Evolutionary conservation across 1,140 invertebrate genomes (phyloP), one percentile per base, ranked within the genome.

Genomic region (Scaptomyza pallida): DNA sequence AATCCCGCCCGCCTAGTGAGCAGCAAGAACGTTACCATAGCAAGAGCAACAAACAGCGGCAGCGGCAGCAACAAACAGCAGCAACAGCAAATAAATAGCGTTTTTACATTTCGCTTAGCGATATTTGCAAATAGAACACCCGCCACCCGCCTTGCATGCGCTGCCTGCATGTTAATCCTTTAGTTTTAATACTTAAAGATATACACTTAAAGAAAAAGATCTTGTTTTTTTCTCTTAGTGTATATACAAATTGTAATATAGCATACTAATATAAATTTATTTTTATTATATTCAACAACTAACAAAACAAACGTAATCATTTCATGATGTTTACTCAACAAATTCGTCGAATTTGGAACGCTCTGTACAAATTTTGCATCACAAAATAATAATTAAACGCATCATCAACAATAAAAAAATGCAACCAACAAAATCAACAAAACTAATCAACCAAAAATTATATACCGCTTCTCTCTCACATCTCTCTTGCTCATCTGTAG

Each of bases 321-420:
- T 78, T 88, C 82, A 88, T 88, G 78, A 72, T 89, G 82, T 83
- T 88, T 88, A 78, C 83, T 73, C 85, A 78, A 88, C 78, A 75
- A 88, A 88, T 86, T 86, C 82, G 82, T 69, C 78, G 81, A 78
- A 86, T 86, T 85, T 65, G 81, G 81, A 86, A 45, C 33, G 33
- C 55, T 60, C 70, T 86, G 82, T 88, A 86, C 67, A 86, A 88
- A 88, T 71, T 73, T 89, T 89, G 82, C 74, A 86, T 81, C 56
- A 37, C 35, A 45, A 77, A 30, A 63, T 16, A 45, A 56, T 64
- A 68, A 72, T 5, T 5, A 78, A 78, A 69, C 41, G 81, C 69
- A 65, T 86, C 77, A 86, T 78, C 73, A 80, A 81, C 62, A 73
- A 59, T 26, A 52, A 44, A 52, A 40, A 45, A 62, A 51, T 6